Conservation (phyloP, 1,140 invertebrate genomes). For the Sitophilus oryzae region DNA sequence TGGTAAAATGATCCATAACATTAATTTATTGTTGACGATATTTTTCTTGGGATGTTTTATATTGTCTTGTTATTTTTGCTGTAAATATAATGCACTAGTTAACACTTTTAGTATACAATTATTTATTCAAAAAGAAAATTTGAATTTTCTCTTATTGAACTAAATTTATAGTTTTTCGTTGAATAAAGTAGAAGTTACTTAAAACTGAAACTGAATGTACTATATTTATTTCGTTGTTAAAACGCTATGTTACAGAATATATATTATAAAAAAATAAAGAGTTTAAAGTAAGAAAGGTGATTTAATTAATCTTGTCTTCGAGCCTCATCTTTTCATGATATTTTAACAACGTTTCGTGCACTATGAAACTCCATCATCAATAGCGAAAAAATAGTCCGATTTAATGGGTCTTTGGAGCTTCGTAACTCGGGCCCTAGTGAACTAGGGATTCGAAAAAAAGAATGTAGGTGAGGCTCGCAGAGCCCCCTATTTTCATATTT, state of each 20-base stretch:
- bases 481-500: too few species aligned
- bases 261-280: slow-evolving; percentile 25
- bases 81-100: slow-evolving; percentile 10
- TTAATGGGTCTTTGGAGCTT: too few species aligned
- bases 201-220: slow-evolving; percentile 16
- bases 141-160: slow-evolving; percentile 7
- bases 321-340: too few species aligned
- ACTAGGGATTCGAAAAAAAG: too few species aligned
- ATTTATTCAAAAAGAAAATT: slow-evolving; percentile 6
- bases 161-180: slow-evolving; percentile 17
- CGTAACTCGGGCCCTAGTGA: too few species aligned
- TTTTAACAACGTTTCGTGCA: too few species aligned
- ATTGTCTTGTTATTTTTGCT: slow-evolving; percentile 5
- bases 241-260: slow-evolving; percentile 26
- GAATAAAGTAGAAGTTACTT: slow-evolving; percentile 14
- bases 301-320: too few species aligned
- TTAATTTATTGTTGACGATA: neutral
- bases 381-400: too few species aligned
- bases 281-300: too few species aligned
- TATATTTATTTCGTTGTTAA: slow-evolving; percentile 21
- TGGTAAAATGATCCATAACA: neutral
- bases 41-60: slow-evolving; percentile 15
- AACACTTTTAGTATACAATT: slow-evolving; percentile 7
- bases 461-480: too few species aligned
- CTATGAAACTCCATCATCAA: too few species aligned